phyloP scores from a whole-genome alignment of 2,888 invertebrate species.

The Disparrhopalites patrizii region DNA sequence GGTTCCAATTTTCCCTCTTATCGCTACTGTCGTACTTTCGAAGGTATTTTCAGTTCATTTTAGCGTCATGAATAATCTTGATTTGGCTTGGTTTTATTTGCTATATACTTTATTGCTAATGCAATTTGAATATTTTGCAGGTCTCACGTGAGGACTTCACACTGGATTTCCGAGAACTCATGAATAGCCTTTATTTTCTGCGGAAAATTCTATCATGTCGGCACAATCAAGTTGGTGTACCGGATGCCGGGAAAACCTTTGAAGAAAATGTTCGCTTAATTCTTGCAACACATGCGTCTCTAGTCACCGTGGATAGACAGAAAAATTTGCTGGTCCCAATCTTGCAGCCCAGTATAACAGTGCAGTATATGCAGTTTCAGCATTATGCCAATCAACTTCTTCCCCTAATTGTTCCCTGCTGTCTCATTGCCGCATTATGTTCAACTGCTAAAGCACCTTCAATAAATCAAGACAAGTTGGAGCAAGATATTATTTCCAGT shows the following conservation, averaged over 20 bases:
- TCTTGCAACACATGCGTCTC: conserved; percentile 35
- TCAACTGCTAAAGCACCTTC: neutral
- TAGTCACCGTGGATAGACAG: conserved; percentile 31
- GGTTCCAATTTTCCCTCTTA: conserved; percentile 66
- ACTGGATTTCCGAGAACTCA: conserved; percentile 32
- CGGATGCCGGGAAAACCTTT: conserved; percentile 33
- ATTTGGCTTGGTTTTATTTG: neutral
- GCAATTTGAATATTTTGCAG: conserved; percentile 26
- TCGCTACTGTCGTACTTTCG: conserved; percentile 59
- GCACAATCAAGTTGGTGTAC: conserved; percentile 35
- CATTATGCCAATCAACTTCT: conserved; percentile 47
- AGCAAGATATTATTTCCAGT: conserved; percentile 10
- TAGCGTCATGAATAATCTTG: neutral
- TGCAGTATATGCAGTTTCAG: conserved; percentile 44
- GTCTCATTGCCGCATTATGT: conserved; percentile 31
- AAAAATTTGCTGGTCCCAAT: neutral
- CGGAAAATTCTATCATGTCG: conserved; percentile 32
- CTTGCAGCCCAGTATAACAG: conserved; percentile 27
- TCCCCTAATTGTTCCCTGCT: conserved; percentile 41
- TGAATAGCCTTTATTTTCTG: conserved; percentile 29
- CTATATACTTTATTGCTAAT: neutral
- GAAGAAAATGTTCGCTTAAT: conserved; percentile 40
- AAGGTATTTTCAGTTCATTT: conserved; percentile 28
- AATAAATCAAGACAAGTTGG: neutral
- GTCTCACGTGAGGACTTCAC: conserved; percentile 32